Base-by-base conservation (phyloP, 2,888 invertebrate species). In the Molorchus minor region DNA sequence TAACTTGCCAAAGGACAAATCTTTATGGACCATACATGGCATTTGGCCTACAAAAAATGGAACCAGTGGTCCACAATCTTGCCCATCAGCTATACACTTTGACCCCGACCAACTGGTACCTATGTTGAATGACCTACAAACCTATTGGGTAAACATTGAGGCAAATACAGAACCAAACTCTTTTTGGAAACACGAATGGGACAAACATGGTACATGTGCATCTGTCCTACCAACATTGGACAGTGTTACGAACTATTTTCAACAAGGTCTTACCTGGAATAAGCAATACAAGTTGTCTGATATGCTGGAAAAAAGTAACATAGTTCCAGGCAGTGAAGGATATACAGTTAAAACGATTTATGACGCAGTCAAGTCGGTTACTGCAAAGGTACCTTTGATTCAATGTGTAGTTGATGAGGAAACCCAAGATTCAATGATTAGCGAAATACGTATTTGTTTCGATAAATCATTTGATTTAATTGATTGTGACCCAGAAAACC, bases 171-270 rank as follows among this genome's bases (percentile, higher is more conserved):
- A 79, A 16, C 73, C 76, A 1, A 80, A 87, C 68, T 82, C 85
- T 7, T 82, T 93, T 16, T 93, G 92, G 92, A 82, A 86, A 57
- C 92, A 93, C 72, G 93, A 93, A 77, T 93, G 93, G 93, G 77
- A 82, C 0, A 93, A 93, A 72, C 93, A 93, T 75, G 93, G 93
- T 1, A 92, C 92, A 0, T 93, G 93, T 74, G 90, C 92, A 1
- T 83, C 85, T 0, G 66, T 78, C 2, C 64, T 91, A 2, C 81
- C 85, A 0, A 69, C 78, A 2, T 74, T 92, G 0, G 82, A 85
- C 65, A 84, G 83, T 13, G 89, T 92, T 71, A 70, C 82, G 0
- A 89, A 89, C 71, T 93, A 91, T 76, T 93, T 93, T 72, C 20
- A 79, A 0, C 82, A 85, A 64, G 91, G 89, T 0, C 73, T 92